Conservation (phyloP, 2,888 invertebrate species). For the Phoenoteleia sp. region DNA sequence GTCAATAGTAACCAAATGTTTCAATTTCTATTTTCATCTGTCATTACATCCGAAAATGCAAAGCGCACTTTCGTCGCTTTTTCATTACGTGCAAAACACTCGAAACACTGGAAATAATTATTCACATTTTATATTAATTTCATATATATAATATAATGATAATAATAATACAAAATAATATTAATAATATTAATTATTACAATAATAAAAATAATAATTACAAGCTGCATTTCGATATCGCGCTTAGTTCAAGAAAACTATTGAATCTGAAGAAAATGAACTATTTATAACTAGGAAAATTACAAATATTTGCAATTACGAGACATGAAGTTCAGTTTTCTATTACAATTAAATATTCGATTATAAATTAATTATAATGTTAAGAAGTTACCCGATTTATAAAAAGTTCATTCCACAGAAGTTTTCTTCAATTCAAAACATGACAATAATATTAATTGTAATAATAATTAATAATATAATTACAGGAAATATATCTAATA, state of each 20-base stretch:
- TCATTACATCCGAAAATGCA: slow-evolving; percentile 38
- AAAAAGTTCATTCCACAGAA: not conserved
- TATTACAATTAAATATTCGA: too few relatives aligned
- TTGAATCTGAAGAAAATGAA: not conserved
- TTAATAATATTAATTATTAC: slow-evolving; percentile 55
- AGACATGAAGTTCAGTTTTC: too few relatives aligned
- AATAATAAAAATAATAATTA: slow-evolving; percentile 53
- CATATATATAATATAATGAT: slow-evolving; percentile 77
- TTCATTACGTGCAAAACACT: slow-evolving; percentile 69
- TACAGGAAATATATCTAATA: slow-evolving; percentile 33
- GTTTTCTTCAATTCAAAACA: slow-evolving; percentile 23
- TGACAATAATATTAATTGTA: slow-evolving; percentile 41
- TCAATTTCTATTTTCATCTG: not conserved
- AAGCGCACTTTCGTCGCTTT: slow-evolving; percentile 12
- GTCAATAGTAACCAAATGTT: slow-evolving; percentile 20
- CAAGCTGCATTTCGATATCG: slow-evolving; percentile 48
- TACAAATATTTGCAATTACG: too few relatives aligned
- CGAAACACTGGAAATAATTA: slow-evolving; percentile 77
- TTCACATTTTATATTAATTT: slow-evolving; percentile 82
- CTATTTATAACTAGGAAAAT: not conserved
- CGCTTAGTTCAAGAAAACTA: slow-evolving; percentile 21
- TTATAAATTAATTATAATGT: too few relatives aligned
- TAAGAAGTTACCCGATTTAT: not conserved
- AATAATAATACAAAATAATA: slow-evolving; percentile 75
- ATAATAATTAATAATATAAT: slow-evolving; percentile 63